Evolutionary conservation across 2,888 invertebrate species (phyloP).

Genomic region (Zhuqinia jingwanae): DNA sequence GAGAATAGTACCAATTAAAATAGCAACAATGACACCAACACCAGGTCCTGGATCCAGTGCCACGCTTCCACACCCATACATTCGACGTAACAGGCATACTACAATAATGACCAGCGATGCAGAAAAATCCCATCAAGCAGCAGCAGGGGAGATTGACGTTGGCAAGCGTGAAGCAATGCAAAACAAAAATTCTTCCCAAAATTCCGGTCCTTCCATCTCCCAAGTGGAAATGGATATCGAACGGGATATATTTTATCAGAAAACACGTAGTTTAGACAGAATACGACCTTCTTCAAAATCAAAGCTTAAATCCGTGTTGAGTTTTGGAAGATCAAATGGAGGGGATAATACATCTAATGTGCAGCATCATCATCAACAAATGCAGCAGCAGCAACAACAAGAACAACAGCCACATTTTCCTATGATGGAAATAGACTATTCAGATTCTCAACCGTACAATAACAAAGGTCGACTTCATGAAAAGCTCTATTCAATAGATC

Average conservation of each 20-base stretch:
- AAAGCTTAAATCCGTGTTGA: slow-evolving; percentile 66
- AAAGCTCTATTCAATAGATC: slow-evolving; percentile 62
- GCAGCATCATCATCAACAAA: not conserved
- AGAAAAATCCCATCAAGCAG: slow-evolving; percentile 21
- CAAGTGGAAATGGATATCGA: slow-evolving; percentile 76
- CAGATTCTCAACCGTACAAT: slow-evolving; percentile 68
- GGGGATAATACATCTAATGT: not conserved
- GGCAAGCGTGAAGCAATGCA: slow-evolving; percentile 38
- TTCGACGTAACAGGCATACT: slow-evolving; percentile 62
- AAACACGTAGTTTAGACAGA: slow-evolving; percentile 74
- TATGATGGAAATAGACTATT: slow-evolving; percentile 70
- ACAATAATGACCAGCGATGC: not conserved
- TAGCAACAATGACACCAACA: slow-evolving; percentile 32
- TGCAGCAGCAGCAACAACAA: slow-evolving; percentile 18
- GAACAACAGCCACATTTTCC: slow-evolving; percentile 29
- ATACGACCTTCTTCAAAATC: slow-evolving; percentile 64
- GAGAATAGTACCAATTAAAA: slow-evolving; percentile 67
- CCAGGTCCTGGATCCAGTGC: slow-evolving; percentile 69
- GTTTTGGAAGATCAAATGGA: slow-evolving; percentile 47
- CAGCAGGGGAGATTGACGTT: not conserved
- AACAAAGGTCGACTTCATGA: slow-evolving; percentile 61
- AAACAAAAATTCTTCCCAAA: slow-evolving; percentile 25
- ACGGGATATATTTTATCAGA: slow-evolving; percentile 74
- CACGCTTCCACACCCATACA: slow-evolving; percentile 75
- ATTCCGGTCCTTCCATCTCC: slow-evolving; percentile 71